Percentiles rank a stretch among this genome's conserved stretches.
Conservation (phyloP, 2,888 invertebrate species). For the Ennomos erosarius region DNA sequence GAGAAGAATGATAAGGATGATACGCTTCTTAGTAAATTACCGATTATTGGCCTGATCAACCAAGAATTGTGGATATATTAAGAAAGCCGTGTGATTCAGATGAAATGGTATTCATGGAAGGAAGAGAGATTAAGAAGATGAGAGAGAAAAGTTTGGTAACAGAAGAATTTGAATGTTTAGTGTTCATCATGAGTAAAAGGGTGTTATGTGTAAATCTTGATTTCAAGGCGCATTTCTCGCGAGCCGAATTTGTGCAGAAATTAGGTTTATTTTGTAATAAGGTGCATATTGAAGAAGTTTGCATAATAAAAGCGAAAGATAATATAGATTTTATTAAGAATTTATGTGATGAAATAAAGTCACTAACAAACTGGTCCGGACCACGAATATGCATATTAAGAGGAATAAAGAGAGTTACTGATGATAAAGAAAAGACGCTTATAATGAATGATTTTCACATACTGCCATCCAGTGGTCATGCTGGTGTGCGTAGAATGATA, state of each 20-base stretch:
- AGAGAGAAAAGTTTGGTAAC: neutral
- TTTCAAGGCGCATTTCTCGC: neutral
- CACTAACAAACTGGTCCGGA: neutral
- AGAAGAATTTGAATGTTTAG: neutral
- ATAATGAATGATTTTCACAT: neutral
- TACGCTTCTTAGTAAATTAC: neutral
- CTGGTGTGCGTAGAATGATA: conserved; percentile 25
- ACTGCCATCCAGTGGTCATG: conserved; percentile 17
- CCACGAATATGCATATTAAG: neutral
- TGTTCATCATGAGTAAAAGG: neutral
- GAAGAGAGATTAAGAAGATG: neutral
- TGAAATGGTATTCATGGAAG: neutral
- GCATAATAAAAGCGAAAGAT: neutral
- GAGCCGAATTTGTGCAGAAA: neutral
- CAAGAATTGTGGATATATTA: neutral
- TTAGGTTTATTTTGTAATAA: neutral
- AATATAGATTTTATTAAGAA: neutral
- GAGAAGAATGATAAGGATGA: neutral
- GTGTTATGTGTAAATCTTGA: conserved; percentile 1
- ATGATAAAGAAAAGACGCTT: neutral
- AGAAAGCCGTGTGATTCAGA: neutral
- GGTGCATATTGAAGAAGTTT: neutral
- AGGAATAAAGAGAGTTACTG: neutral
- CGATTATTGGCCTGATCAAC: conserved; percentile 3
- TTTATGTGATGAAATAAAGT: neutral